These are phyloP conservation scores for Ceratotherium simum DNA, from an alignment of 2,113 vertebrate genomes.

Conservation along the genomic window DNA sequence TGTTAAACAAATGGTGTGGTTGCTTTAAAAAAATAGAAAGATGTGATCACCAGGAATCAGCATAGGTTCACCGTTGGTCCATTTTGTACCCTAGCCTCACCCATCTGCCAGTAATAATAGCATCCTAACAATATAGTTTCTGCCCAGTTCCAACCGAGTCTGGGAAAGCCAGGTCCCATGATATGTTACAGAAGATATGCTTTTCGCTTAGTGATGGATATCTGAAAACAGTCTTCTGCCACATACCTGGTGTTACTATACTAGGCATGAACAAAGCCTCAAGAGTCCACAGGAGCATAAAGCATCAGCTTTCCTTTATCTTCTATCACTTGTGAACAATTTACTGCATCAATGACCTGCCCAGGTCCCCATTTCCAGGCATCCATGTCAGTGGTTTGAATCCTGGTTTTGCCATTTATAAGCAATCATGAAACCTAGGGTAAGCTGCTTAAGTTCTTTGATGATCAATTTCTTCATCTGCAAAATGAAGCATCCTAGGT, in stretches of 20 bases:
- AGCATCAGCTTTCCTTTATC: background rate
- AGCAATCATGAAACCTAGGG: background rate
- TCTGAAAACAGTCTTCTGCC: background rate
- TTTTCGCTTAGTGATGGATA: background rate
- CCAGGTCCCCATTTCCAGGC: background rate
- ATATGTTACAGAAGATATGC: background rate
- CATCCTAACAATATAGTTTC: background rate
- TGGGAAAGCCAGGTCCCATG: background rate
- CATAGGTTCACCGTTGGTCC: background rate
- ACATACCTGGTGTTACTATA: too few species aligned
- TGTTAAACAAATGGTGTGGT: background rate
- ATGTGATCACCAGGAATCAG: background rate
- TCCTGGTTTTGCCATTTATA: background rate
- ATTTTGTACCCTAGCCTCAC: background rate
- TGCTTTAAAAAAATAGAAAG: background rate
- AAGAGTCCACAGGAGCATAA: background rate
- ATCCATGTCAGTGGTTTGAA: background rate
- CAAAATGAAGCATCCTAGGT: background rate
- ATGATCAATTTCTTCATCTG: background rate
- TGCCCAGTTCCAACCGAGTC: background rate
- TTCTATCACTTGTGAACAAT: background rate
- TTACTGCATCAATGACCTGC: background rate
- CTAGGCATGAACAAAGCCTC: background rate
- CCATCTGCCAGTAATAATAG: background rate
- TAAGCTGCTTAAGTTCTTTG: background rate